Conservation (phyloP, 1,140 invertebrate species). For the Sitobion miscanthi region DNA sequence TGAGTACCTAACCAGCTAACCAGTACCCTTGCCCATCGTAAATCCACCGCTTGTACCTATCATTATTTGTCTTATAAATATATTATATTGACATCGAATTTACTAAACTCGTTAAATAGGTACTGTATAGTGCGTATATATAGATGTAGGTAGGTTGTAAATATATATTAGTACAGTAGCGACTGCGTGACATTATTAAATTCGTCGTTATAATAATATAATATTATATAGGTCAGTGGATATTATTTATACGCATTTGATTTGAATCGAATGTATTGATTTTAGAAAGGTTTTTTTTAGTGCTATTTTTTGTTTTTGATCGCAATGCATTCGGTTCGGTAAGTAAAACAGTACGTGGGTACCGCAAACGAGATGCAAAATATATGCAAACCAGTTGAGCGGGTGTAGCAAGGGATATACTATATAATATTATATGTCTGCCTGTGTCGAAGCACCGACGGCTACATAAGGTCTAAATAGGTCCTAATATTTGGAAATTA, state of each 20-base stretch:
- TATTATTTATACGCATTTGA: background rate
- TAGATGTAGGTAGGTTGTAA: background rate
- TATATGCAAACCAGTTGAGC: background rate
- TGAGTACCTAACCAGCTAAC: no score
- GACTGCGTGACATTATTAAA: background rate
- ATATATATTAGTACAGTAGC: background rate
- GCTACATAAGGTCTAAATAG: background rate
- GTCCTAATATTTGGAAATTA: no score
- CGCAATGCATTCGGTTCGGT: background rate
- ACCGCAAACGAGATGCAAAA: background rate
- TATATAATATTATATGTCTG: background rate
- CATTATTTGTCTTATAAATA: no score
- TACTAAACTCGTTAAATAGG: background rate
- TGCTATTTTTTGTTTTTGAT: no score
- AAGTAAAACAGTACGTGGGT: background rate
- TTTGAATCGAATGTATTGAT: background rate
- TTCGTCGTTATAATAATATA: background rate
- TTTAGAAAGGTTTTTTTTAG: slow-evolving; percentile 8
- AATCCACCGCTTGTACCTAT: no score
- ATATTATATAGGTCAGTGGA: background rate
- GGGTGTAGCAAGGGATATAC: no score
- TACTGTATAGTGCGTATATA: background rate
- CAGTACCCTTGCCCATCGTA: no score
- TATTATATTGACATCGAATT: background rate
- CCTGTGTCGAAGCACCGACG: background rate